Evolutionary conservation across 2,113 vertebrate species (phyloP).

Genomic region (Phoxinus phoxinus): DNA sequence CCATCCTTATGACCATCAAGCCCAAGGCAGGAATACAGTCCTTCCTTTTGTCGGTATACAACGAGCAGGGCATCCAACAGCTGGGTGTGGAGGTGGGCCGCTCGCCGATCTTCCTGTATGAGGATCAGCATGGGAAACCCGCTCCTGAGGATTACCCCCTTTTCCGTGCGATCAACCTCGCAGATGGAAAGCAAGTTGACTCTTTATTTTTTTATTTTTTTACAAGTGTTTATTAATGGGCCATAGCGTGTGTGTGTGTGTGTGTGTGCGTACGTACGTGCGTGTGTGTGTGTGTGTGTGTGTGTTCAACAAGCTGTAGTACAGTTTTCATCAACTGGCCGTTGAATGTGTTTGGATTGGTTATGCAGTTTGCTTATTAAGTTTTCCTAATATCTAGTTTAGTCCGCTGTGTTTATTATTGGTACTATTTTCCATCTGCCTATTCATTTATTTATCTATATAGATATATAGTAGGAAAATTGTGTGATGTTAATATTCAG

Average conservation of each 20-base stretch:
- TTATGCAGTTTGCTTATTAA: background rate
- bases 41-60: conserved; percentile 94
- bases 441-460: conserved; percentile 6
- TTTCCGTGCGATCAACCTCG: conserved; percentile 91
- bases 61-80: conserved; percentile 93
- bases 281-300: background rate
- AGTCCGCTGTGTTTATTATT: background rate
- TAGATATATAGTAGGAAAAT: background rate
- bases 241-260: background rate
- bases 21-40: conserved; percentile 91
- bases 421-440: background rate
- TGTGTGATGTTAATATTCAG: background rate
- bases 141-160: conserved; percentile 92
- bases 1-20: conserved; percentile 94
- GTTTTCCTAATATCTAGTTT: background rate
- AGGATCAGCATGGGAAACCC: conserved; percentile 95
- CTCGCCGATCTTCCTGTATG: conserved; percentile 91
- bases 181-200: conserved; percentile 93
- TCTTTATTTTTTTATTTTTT: background rate
- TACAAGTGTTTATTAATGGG: too few relatives aligned
- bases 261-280: background rate
- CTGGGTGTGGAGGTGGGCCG: conserved; percentile 93
- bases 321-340: conserved; percentile 10
- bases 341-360: background rate
- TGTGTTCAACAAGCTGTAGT: background rate